Conservation (phyloP, 1,140 invertebrate species). For the Zeugodacus cucurbitae region DNA sequence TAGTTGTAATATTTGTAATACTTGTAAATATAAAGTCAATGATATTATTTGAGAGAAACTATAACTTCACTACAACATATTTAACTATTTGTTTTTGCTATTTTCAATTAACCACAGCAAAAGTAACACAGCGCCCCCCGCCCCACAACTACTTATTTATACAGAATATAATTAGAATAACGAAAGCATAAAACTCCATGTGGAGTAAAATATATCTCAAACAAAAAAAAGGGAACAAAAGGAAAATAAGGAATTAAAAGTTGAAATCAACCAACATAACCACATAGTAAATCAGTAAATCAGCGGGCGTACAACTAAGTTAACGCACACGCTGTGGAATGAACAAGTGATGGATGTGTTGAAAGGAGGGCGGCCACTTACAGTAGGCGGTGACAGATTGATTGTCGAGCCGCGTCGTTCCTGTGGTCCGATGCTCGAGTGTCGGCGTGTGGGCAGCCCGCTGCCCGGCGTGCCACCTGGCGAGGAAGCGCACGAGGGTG, state of each 20-base stretch:
- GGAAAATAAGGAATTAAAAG: neutral
- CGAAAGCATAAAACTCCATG: neutral
- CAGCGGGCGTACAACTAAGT: neutral
- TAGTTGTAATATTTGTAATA: too few species aligned
- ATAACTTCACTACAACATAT: constrained; percentile 12
- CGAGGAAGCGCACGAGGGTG: constrained; percentile 85
- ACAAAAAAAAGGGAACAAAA: neutral
- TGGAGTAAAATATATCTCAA: neutral
- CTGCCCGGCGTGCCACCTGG: constrained; percentile 85
- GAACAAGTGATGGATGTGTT: neutral
- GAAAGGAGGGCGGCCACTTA: constrained; percentile 67
- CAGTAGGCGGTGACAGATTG: constrained; percentile 87
- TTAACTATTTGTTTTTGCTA: neutral
- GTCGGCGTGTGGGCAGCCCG: constrained; percentile 83
- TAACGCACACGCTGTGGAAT: neutral
- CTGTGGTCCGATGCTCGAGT: constrained; percentile 90
- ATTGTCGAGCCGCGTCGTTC: constrained; percentile 85
- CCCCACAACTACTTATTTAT: neutral
- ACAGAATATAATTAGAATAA: neutral
- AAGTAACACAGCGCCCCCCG: neutral
- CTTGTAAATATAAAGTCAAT: neutral
- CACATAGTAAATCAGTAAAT: constrained; percentile 5
- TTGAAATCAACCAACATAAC: neutral
- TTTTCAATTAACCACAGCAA: neutral
- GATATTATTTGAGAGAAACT: neutral